Evolutionary conservation across 1,140 invertebrate species (phyloP).

Genomic region (Drosophila parabipectinata): DNA sequence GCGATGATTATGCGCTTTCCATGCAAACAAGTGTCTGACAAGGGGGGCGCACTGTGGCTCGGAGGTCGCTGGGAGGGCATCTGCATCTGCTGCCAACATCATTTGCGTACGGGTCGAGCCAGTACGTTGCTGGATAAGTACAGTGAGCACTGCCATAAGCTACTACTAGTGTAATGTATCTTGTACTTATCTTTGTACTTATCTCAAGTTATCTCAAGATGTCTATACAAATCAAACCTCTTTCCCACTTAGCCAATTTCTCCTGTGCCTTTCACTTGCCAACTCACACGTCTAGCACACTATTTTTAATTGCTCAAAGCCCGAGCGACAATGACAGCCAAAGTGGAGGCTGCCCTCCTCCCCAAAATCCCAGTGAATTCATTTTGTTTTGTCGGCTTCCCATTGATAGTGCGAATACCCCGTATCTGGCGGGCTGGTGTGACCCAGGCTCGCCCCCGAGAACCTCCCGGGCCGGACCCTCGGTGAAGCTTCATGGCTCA

Average conservation of each 20-base stretch:
- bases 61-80: slow-evolving; percentile 38
- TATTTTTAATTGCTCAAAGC: slow-evolving; percentile 79
- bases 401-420: slow-evolving; percentile 57
- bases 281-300: slow-evolving; percentile 38
- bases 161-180: no score
- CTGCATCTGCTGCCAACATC: slow-evolving; percentile 62
- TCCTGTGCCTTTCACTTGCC: slow-evolving; percentile 40
- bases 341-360: slow-evolving; percentile 9
- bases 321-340: slow-evolving; percentile 60
- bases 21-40: slow-evolving; percentile 61
- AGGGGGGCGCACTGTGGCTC: slow-evolving; percentile 9
- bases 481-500: slow-evolving; percentile 62
- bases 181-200: no score
- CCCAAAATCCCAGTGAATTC: slow-evolving; percentile 72
- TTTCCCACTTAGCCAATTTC: not conserved
- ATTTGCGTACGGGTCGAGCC: slow-evolving; percentile 55
- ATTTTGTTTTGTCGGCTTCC: slow-evolving; percentile 69
- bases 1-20: slow-evolving; percentile 80
- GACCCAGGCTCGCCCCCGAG: slow-evolving; percentile 35
- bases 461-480: not conserved
- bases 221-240: not conserved
- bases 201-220: no score
- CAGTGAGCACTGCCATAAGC: slow-evolving; percentile 10
- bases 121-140: slow-evolving; percentile 40
- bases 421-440: slow-evolving; percentile 3